These are phyloP conservation scores for Drosophila kohkoa DNA, from an alignment of 1,140 invertebrate species.

Conservation along the genomic window DNA sequence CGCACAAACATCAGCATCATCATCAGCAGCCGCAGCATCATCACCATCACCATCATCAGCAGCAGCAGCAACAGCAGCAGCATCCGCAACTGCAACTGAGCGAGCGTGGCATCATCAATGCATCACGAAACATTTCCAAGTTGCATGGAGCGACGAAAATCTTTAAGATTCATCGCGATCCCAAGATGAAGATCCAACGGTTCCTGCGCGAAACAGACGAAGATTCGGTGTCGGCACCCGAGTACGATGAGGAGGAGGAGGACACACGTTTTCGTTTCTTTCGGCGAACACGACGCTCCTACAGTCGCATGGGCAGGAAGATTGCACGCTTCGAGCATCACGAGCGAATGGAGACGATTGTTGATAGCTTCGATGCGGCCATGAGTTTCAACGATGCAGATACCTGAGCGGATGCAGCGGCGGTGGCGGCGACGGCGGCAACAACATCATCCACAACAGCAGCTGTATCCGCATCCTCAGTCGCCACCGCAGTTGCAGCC, in stretches of 20 bases:
- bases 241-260: slow-evolving; percentile 79
- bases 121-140: slow-evolving; percentile 79
- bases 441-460: slow-evolving; percentile 11
- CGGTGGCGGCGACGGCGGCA: slow-evolving; percentile 8
- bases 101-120: slow-evolving; percentile 72
- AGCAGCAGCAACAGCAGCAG: too few species aligned
- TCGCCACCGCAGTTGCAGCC: slow-evolving; percentile 18
- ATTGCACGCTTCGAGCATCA: slow-evolving; percentile 77
- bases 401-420: slow-evolving; percentile 58
- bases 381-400: slow-evolving; percentile 82
- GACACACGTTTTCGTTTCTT: slow-evolving; percentile 72
- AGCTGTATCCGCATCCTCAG: slow-evolving; percentile 15
- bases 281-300: slow-evolving; percentile 58
- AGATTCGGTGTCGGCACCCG: slow-evolving; percentile 81
- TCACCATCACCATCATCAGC: too few species aligned
- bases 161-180: slow-evolving; percentile 80
- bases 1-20: slow-evolving; percentile 45
- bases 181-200: slow-evolving; percentile 49
- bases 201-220: slow-evolving; percentile 78
- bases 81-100: slow-evolving; percentile 32
- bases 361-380: slow-evolving; percentile 79
- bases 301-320: slow-evolving; percentile 60
- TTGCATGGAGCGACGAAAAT: slow-evolving; percentile 69
- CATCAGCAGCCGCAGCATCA: slow-evolving; percentile 5
- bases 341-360: slow-evolving; percentile 80